These are phyloP conservation scores for Parapsyche elsis DNA, from an alignment of 1,140 invertebrate genomes.

Conservation along the genomic window DNA sequence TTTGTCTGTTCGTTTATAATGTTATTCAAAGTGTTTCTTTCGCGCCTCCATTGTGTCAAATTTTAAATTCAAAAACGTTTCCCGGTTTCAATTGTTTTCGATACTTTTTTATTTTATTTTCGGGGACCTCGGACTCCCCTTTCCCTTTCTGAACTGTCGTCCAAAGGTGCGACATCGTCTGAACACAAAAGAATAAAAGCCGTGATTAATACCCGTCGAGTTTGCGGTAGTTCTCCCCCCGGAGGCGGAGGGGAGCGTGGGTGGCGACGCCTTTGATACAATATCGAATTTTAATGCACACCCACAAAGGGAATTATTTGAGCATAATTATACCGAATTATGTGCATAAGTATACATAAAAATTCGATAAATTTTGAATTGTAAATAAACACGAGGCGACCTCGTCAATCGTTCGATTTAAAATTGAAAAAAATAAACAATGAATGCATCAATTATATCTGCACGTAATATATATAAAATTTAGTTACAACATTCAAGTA, in stretches of 20 bases:
- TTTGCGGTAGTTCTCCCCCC: slow-evolving; percentile 4
- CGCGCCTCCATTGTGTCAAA: slow-evolving; percentile 42
- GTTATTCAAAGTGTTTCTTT: slow-evolving; percentile 42
- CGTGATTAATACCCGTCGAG: slow-evolving; percentile 41
- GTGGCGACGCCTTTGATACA: slow-evolving; percentile 29
- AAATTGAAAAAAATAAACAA: too few species aligned
- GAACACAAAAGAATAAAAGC: slow-evolving; percentile 45
- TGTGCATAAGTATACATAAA: background rate
- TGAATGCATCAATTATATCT: too few species aligned
- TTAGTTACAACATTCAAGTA: too few species aligned
- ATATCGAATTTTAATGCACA: slow-evolving; percentile 34
- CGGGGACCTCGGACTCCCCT: background rate
- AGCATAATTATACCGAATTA: slow-evolving; percentile 7
- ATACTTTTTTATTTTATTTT: slow-evolving; percentile 38
- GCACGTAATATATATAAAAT: too few species aligned
- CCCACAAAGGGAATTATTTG: background rate
- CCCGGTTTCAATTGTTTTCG: slow-evolving; percentile 38
- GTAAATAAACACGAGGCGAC: too few species aligned
- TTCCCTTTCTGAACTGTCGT: background rate
- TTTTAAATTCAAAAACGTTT: slow-evolving; percentile 43
- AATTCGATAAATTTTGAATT: too few species aligned
- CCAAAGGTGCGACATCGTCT: slow-evolving; percentile 34
- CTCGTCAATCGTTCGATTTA: too few species aligned
- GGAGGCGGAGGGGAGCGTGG: background rate
- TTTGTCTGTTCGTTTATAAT: slow-evolving; percentile 42